Percentiles rank a stretch among this genome's conserved stretches.
These are phyloP conservation scores for Xiphorhynchus elegans DNA, from an alignment of 2,113 vertebrate species.

Conservation along the genomic window DNA sequence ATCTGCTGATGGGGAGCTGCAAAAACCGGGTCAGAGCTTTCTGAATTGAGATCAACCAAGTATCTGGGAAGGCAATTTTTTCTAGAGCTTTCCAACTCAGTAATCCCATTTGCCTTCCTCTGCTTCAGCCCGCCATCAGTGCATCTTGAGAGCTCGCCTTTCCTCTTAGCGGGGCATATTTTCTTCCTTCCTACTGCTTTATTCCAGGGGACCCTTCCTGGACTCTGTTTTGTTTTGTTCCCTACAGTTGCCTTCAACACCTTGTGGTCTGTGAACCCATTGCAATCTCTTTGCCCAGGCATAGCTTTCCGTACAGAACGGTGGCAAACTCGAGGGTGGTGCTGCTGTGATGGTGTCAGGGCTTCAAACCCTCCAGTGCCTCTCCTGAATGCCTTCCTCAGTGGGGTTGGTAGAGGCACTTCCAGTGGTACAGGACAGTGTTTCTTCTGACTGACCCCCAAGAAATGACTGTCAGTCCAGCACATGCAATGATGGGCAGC, in stretches of 20 bases:
- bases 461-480: background rate
- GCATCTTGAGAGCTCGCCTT: background rate
- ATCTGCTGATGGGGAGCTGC: background rate
- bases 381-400: slow-evolving; percentile 28
- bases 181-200: background rate
- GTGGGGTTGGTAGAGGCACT: background rate
- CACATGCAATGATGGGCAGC: background rate
- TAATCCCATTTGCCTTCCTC: background rate
- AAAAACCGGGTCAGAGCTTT: background rate
- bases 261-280: background rate
- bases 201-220: background rate
- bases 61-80: background rate
- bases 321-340: background rate
- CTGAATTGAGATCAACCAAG: background rate
- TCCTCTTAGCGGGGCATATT: background rate
- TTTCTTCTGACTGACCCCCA: background rate
- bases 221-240: slow-evolving; percentile 9
- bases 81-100: background rate
- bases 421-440: background rate
- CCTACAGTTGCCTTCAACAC: background rate
- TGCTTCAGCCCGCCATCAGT: background rate
- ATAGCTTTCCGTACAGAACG: background rate
- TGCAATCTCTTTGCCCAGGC: background rate
- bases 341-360: background rate
- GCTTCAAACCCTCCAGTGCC: background rate